Conservation (phyloP, 2,888 invertebrate species). For the Lasioglossum figueresi region DNA sequence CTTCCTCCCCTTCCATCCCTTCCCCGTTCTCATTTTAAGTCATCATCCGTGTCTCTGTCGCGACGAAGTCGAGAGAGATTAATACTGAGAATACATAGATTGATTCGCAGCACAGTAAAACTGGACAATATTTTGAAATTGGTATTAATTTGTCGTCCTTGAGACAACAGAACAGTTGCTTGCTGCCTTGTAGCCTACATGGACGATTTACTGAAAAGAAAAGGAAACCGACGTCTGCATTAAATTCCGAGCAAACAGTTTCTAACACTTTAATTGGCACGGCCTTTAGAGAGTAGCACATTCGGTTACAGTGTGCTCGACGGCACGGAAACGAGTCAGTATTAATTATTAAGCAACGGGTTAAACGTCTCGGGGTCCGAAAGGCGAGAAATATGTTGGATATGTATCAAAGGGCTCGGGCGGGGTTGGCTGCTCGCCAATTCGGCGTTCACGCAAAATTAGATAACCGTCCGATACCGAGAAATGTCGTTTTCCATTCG, state of each 20-base stretch:
- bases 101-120: not conserved
- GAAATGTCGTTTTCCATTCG: slow-evolving; percentile 52
- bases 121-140: not conserved
- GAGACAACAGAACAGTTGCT: not conserved
- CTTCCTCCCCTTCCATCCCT: slow-evolving; percentile 19
- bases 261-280: not conserved
- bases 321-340: not conserved
- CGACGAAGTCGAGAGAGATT: slow-evolving; percentile 47
- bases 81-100: slow-evolving; percentile 9
- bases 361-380: not conserved
- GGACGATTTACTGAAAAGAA: not conserved
- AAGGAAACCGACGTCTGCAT: not conserved
- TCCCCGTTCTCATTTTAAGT: slow-evolving; percentile 55
- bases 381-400: slow-evolving; percentile 4
- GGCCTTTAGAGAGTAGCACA: not conserved
- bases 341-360: not conserved
- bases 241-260: not conserved
- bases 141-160: not conserved
- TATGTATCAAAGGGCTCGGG: slow-evolving; percentile 6
- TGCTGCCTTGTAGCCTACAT: not conserved
- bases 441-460: slow-evolving; percentile 55
- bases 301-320: not conserved
- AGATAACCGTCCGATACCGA: slow-evolving; percentile 47
- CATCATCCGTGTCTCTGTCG: slow-evolving; percentile 36
- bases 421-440: slow-evolving; percentile 27